Conservation (phyloP, 2,113 vertebrate genomes). For the Aptenodytes forsteri region DNA sequence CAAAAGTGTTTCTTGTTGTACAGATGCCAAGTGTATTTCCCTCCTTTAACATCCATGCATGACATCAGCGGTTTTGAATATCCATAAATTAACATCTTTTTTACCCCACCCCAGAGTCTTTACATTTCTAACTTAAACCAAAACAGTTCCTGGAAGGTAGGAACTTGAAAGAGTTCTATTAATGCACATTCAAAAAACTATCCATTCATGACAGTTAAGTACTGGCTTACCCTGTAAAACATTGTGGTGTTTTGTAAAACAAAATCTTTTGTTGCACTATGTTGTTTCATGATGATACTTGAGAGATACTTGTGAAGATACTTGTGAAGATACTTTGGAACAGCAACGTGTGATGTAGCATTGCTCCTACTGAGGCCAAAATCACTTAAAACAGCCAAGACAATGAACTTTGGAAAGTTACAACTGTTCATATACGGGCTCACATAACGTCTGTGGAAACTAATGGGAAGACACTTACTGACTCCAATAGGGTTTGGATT, state of each 20-base stretch:
- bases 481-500: not conserved
- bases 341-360: not conserved
- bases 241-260: not conserved
- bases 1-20: not conserved
- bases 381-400: not conserved
- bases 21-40: not conserved
- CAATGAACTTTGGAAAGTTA: not conserved
- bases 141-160: not conserved
- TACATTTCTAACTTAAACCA: not conserved
- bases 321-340: not conserved
- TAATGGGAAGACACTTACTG: not conserved
- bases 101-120: not conserved
- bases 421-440: not conserved
- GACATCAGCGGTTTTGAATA: not conserved
- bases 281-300: not conserved
- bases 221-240: not conserved
- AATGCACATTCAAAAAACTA: not conserved
- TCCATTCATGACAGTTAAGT: not conserved
- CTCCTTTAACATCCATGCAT: not conserved
- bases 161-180: not conserved
- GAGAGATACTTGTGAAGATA: not conserved
- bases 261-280: not conserved
- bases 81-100: not conserved
- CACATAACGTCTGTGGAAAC: not conserved
- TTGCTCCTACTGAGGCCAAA: not conserved